Evolutionary conservation across 2,888 invertebrate genomes (phyloP), one percentile per base, ranked within the genome.

Genomic region (Eilema depressum): DNA sequence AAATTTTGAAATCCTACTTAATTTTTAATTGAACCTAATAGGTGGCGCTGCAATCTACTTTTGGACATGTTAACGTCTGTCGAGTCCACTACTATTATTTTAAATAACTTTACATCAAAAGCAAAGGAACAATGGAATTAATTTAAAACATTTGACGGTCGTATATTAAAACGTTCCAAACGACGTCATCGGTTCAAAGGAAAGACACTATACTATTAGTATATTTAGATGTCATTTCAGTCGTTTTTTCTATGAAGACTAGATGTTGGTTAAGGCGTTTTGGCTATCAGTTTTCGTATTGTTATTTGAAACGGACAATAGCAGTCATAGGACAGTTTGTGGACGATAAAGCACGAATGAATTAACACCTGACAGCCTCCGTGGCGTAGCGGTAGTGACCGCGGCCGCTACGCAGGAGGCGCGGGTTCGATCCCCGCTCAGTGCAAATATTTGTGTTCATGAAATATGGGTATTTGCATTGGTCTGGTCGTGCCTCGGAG

Each of bases 61-160:
- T 41, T 4, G 37, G 37, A 37, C 8, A 11, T n/a, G n/a, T 14
- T 14, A 47, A 20, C 47, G 47, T 47, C 47, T 10, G 8, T 53
- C n/a, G 20, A 53, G 7, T 53, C n/a, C n/a, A 3, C n/a, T 53
- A 53, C 8, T 53, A 5, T 47, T 47, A 5, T 47, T 20, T 20
- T 53, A 53, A 10, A 47, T 53, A 7, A 20, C 47, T 47, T 47
- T n/a, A 53, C 20, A 53, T 10, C 53, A n/a, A n/a, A 53, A 53
- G n/a, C 53, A 53, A 53, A 53, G 53, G 53, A 53, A 53, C 53
- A 53, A 53, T 53, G 53, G 10, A n/a, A n/a, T 53, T n/a, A n/a
- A 53, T 53, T n/a, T n/a, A 53, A 53, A 53, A 53, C 53, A 53
- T 53, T 53, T 53, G 10, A n/a, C 53, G 53, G 53, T 47, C 17